Evolutionary conservation across 2,888 invertebrate genomes (phyloP), one percentile per base, ranked within the genome.

Genomic region (Liodrosophila aerea): DNA sequence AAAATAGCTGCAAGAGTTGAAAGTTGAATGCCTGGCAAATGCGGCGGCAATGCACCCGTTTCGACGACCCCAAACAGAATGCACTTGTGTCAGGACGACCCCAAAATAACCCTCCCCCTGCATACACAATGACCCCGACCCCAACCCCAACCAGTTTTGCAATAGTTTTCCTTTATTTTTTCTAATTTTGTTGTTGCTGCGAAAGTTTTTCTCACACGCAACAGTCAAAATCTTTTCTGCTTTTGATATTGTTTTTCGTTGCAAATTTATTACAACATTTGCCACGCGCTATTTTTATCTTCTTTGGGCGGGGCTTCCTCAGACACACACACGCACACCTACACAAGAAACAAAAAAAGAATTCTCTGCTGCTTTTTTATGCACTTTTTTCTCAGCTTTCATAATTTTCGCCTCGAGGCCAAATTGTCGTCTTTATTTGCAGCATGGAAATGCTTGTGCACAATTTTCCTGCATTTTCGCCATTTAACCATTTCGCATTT

Each of bases 1-100:
- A 34, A 51, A 34, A 16, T 18, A 18, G 37, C n/a, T 53, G 73
- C 67, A 76, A 81, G 83, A 87, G 87, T 87, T 88, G 87, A 87
- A 87, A 87, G 87, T 87, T 87, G 87, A 87, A 87, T 68, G 88
- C 76, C 88, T 86, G 76, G 59, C 68, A 85, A 87, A 84, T 80
- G 86, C 82, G 64, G 80, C 77, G 84, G 72, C 86, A 87, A 84
- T 85, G 87, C 73, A 69, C 78, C 70, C 67, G 50, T 8, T 16
- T 16, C 8, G 36, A 69, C 60, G 67, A 61, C 69, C 51, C 51
- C 51, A 50, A 67, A 60, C 18, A 16, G 7, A 78, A 70, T 76
- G 76, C 76, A 77, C 47, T 75, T 60, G 31, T 49, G 40, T 18
- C 50, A 18, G 16, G 16, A 9, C 29, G 4, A 22, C 40, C 40